Evolutionary conservation across 2,888 invertebrate genomes (phyloP), one percentile per base, ranked within the genome.

Genomic region (Drosophila seclusa): DNA sequence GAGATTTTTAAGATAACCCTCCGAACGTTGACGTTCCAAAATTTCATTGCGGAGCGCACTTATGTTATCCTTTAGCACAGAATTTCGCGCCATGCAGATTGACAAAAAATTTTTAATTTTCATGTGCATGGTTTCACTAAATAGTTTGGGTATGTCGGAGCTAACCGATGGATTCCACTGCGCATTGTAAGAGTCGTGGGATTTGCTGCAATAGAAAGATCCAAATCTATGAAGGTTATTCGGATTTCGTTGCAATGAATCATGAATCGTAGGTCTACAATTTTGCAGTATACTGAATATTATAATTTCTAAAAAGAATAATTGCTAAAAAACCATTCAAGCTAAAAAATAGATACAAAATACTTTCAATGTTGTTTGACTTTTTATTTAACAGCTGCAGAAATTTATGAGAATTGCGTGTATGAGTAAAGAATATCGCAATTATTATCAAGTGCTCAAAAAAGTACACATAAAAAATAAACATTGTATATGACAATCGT

Each of bases 1-100:
- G 0, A 91, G 54, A 72, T 90, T 90, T 36, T 81, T 90, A 2
- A 93, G 77, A 60, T 90, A 94, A 76, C 94, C 94, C 38, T 95
- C 90, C 0, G 94, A 94, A 90, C 94, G 94, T 68, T 89, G 87
- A 11, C 82, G 85, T 18, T 91, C 87, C 1, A 78, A 55, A 31
- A 92, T 87, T 48, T 92, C 90, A 3, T 70, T 75, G 6, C 88
- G 85, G 58, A 92, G 78, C 2, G 68, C 72, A 62, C 87, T 76
- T 4, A 92, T 91, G 62, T 91, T 91, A 63, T 92, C 91, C 32
- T 90, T 89, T 16, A 90, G 68, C 5, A 92, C 90, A 55, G 89
- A 89, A 69, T 92, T 87, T 4, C 92, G 91, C 0, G 92, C 86
- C 61, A 91, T 83, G 62, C 91, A 89, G 85, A 73, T 82, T 32